Evolutionary conservation across 2,113 vertebrate species (phyloP), one percentile per base, ranked within the genome.

Genomic region (Halcyon senegalensis): DNA sequence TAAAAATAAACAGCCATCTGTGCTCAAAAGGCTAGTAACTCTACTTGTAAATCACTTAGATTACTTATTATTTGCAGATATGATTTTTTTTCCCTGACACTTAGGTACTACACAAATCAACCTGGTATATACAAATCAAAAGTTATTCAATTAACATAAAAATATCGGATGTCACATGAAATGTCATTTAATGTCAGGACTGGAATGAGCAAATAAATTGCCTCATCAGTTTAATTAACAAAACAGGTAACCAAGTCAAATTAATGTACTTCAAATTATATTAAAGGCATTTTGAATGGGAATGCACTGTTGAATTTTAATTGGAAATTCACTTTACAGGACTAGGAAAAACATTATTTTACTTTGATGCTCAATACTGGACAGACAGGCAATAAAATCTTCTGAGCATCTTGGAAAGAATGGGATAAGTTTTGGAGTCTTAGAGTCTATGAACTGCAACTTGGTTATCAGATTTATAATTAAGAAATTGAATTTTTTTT

Each of bases 71-170:
- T 97, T 95, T 97, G 69, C 93, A 97, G 97, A 97, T 94, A 87
- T 8, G 28, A 83, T 63, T 87, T 90, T 90, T 80, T 50, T 90
- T 78, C 8, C 41, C 25, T 92, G 89, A 73, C 84, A 94, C 76
- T 91, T 80, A 91, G 30, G 44, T 69, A 95, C 80, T 94, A 77
- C 76, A 96, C 95, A 96, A 97, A 98, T 98, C 94, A 97, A 66
- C 48, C 48, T 84, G 77, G 73, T 94, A 81, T 88, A 96, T 90
- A 93, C 85, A 97, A 97, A 98, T 98, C 56, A 98, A 96, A 97
- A 97, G 91, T 96, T 97, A 97, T 87, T 97, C 84, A 97, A 97
- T 98, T 98, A 97, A 87, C 86, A 94, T 96, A 92, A 97, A 98
- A 98, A 97, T 96, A 95, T 92, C 74, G 15, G 93, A 96, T 98